phyloP scores from a whole-genome alignment of 2,888 invertebrate genomes.

The Cenopis cana region DNA sequence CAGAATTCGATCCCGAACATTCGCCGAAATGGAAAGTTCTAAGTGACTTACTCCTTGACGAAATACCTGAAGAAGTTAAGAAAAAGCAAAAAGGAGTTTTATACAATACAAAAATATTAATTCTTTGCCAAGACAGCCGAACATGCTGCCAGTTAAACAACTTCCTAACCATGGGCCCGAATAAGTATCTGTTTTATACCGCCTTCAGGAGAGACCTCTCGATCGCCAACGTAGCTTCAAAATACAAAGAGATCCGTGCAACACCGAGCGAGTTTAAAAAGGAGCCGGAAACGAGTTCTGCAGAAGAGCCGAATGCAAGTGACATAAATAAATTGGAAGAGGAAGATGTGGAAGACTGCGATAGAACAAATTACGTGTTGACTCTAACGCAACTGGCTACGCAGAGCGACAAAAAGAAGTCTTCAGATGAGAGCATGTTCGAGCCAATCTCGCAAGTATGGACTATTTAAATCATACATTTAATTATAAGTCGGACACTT shows the following conservation, averaged over 20 bases:
- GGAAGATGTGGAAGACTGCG: conserved; percentile 69
- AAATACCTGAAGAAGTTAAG: conserved; percentile 91
- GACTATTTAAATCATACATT: neutral
- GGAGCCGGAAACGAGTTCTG: conserved; percentile 53
- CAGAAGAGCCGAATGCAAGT: conserved; percentile 49
- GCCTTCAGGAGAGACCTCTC: conserved; percentile 86
- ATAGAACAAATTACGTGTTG: conserved; percentile 88
- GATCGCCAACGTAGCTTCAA: conserved; percentile 84
- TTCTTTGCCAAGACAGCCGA: conserved; percentile 93
- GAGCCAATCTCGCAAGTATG: conserved; percentile 87
- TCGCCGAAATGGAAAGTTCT: conserved; percentile 96
- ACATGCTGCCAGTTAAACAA: conserved; percentile 93
- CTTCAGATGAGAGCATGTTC: conserved; percentile 74
- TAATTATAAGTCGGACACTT: too few relatives aligned
- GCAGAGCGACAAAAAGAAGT: conserved; percentile 52
- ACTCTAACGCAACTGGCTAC: conserved; percentile 86
- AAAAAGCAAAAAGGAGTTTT: conserved; percentile 67
- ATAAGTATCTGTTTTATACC: conserved; percentile 86
- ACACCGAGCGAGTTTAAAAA: conserved; percentile 54
- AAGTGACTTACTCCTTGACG: conserved; percentile 90
- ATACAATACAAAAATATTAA: conserved; percentile 88
- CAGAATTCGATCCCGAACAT: conserved; percentile 92
- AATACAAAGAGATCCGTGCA: conserved; percentile 69
- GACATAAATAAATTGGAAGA: conserved; percentile 53
- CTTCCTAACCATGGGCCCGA: conserved; percentile 87